Evolutionary conservation across 2,113 vertebrate species (phyloP).

Genomic region (Mesembrinibis cayennensis): DNA sequence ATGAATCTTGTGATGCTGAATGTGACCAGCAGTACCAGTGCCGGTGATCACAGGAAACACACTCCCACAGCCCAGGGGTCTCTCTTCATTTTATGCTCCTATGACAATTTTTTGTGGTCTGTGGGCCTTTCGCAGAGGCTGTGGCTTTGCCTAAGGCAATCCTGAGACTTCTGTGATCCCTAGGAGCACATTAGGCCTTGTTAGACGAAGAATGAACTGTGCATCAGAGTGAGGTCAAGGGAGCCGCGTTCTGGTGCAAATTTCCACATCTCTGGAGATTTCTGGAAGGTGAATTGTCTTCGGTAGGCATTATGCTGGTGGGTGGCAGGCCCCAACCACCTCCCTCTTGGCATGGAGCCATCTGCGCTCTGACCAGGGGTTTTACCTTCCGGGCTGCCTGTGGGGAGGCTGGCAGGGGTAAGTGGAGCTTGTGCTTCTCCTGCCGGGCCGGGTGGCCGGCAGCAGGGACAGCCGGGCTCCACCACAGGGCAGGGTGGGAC

Average conservation of each 20-base stretch:
- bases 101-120: neutral
- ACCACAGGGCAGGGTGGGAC: neutral
- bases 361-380: fast-evolving
- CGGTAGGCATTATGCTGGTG: fast-evolving
- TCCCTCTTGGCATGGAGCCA: neutral
- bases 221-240: neutral
- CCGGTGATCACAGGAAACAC: neutral
- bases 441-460: neutral
- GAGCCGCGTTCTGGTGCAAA: neutral
- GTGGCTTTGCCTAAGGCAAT: neutral
- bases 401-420: too few species aligned
- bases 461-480: neutral
- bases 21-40: fast-evolving
- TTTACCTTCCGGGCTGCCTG: too few species aligned
- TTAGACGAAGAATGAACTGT: neutral
- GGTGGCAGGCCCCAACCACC: fast-evolving
- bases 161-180: neutral
- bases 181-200: neutral
- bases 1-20: fast-evolving
- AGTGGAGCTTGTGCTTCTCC: too few species aligned
- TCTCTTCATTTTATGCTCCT: neutral
- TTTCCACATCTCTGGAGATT: neutral
- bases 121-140: neutral
- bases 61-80: fast-evolving
- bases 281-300: neutral